Base-by-base conservation (phyloP, 1,140 invertebrate species). In the Maconellicoccus hirsutus region DNA sequence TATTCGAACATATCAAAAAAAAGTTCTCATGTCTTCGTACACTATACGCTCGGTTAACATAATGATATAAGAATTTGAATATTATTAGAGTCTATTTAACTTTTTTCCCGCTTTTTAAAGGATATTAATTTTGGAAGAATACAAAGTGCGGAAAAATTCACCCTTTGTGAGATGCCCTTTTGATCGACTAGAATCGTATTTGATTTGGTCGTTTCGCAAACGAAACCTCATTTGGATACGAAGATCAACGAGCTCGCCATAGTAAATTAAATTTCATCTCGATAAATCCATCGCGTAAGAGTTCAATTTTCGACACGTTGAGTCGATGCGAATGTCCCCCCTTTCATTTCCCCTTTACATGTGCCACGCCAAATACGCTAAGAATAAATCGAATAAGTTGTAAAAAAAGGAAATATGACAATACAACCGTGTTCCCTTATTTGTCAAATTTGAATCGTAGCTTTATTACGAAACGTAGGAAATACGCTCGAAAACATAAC, bases 361-460 rank as follows among this genome's bases (percentile, higher is more conserved):
- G 42, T 19, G 29, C 29, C 12, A 33, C 3, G 42, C 4, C 6
- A 52, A 52, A 52, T 52, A 16, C 6, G n/a, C n/a, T 6, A 52
- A 52, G 42, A 52, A 52, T 52, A 52, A 52, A 52, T 52, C 42
- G 42, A 52, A 52, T 52, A 52, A 52, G 42, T 52, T 16, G n/a
- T 16, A 14, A 8, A 52, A 52, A 52, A 52, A 52, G 42, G 42
- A 52, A 52, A 52, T 19, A 52, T 52, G 42, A 52, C 42, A 52
- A 52, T 52, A 52, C 42, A 52, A 52, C 42, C n/a, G n/a, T 19
- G 42, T 52, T 52, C 2, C 42, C 42, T 52, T 52, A 52, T 52
- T 52, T 52, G 42, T 52, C 42, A 52, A 52, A 52, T 52, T 52
- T 52, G 42, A 52, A 52, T 52, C 42, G 42, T n/a, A 38, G 33